Conservation (phyloP, 2,888 invertebrate genomes). For the Leucophora obtusa region DNA sequence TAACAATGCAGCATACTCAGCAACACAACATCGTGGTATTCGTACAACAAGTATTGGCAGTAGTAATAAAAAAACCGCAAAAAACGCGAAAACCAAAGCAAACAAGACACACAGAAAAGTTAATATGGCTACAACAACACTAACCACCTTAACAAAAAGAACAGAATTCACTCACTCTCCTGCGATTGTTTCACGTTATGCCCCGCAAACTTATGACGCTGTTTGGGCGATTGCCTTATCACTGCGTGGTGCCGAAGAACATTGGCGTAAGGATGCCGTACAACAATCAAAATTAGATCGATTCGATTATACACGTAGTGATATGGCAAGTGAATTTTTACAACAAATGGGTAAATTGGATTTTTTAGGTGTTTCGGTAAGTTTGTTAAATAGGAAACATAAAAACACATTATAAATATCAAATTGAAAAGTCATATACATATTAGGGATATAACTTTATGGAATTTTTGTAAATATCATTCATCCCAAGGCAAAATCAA, state of each 20-base stretch:
- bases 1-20: constrained; percentile 6
- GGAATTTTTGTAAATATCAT: no score
- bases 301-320: constrained; percentile 86
- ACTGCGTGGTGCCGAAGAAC: constrained; percentile 83
- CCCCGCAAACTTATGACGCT: constrained; percentile 92
- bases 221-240: constrained; percentile 93
- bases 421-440: neutral
- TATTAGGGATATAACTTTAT: no score
- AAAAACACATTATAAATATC: constrained; percentile 9
- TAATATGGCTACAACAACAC: constrained; percentile 27
- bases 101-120: constrained; percentile 20
- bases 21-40: constrained; percentile 9
- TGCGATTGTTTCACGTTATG: constrained; percentile 82
- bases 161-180: neutral
- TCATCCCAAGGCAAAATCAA: no score
- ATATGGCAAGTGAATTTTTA: constrained; percentile 86
- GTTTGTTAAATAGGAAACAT: constrained; percentile 71
- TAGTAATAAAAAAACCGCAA: constrained; percentile 37
- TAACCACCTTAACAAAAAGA: constrained; percentile 13
- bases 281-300: constrained; percentile 80
- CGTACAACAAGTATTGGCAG: constrained; percentile 29
- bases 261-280: constrained; percentile 79
- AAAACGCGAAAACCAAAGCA: constrained; percentile 46
- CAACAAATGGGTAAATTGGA: constrained; percentile 85
- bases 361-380: constrained; percentile 92